A percentile compares a stretch with the other conserved stretches of the same genome.
phyloP scores from a whole-genome alignment of 2,113 vertebrate genomes.

The Brienomyrus longianalis region DNA sequence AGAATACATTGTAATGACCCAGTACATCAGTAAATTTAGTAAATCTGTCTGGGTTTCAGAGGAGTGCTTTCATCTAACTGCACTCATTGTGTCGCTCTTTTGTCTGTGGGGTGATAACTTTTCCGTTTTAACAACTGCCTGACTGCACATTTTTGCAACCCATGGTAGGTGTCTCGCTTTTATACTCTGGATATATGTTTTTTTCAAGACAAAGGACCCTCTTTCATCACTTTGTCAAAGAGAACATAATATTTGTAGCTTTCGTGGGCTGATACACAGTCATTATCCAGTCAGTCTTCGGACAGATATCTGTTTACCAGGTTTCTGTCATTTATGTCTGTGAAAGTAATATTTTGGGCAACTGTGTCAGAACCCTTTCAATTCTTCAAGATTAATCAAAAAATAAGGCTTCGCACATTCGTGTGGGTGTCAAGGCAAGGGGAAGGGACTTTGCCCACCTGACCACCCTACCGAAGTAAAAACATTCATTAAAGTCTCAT shows the following conservation, averaged over 20 bases:
- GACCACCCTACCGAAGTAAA: background rate
- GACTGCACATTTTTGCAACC: conserved; percentile 35
- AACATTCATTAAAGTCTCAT: background rate
- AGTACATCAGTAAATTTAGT: background rate
- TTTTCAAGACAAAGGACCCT: background rate
- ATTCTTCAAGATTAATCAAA: background rate
- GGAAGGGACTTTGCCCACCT: background rate
- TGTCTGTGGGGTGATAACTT: conserved; percentile 20
- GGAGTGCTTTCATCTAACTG: background rate
- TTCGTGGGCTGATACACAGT: background rate
- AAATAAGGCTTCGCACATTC: background rate
- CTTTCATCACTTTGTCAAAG: background rate
- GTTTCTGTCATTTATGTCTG: background rate
- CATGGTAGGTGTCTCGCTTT: conserved; percentile 36
- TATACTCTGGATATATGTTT: background rate
- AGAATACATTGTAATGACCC: background rate
- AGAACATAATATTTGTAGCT: background rate
- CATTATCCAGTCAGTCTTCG: background rate
- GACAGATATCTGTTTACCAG: background rate
- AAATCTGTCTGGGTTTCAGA: background rate
- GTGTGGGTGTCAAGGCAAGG: background rate
- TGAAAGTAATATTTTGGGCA: background rate
- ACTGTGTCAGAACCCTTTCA: background rate
- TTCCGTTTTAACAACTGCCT: conserved; percentile 21
- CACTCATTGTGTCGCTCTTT: background rate